These are phyloP conservation scores for Conus betulinus DNA, from an alignment of 1,140 invertebrate species.

Conservation along the genomic window DNA sequence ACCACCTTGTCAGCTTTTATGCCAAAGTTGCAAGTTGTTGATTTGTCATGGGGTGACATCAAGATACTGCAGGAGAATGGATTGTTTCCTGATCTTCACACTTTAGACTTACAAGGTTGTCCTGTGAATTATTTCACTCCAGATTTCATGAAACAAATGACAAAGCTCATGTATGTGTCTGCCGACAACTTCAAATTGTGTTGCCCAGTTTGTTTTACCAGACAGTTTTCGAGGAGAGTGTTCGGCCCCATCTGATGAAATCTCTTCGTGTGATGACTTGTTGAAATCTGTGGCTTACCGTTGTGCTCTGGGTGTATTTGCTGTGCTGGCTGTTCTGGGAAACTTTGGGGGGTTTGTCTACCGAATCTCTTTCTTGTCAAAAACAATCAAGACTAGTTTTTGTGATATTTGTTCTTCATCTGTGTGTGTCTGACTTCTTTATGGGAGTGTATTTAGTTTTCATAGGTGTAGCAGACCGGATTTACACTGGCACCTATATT, in stretches of 20 bases:
- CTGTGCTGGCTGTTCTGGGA: background rate
- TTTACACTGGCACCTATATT: background rate
- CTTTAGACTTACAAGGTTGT: background rate
- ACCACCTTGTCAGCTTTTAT: background rate
- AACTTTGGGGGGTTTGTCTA: background rate
- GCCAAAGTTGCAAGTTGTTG: background rate
- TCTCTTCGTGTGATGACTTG: background rate
- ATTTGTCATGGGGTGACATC: background rate
- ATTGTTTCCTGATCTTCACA: background rate
- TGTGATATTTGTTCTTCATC: background rate
- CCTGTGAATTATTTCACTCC: background rate
- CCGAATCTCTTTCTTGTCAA: background rate
- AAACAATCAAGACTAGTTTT: background rate
- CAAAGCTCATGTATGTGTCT: background rate
- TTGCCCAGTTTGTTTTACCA: background rate
- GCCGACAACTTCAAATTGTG: slow-evolving; percentile 22
- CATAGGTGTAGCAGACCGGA: background rate
- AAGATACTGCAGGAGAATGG: background rate
- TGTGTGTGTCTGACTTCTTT: background rate
- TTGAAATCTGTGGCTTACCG: background rate
- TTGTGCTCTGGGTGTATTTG: background rate
- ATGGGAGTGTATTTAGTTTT: slow-evolving; percentile 1
- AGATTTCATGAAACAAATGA: background rate
- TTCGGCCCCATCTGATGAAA: background rate
- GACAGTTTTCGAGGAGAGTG: background rate